Conservation (phyloP, 23 tunicate genomes). For the Styela plicata region DNA sequence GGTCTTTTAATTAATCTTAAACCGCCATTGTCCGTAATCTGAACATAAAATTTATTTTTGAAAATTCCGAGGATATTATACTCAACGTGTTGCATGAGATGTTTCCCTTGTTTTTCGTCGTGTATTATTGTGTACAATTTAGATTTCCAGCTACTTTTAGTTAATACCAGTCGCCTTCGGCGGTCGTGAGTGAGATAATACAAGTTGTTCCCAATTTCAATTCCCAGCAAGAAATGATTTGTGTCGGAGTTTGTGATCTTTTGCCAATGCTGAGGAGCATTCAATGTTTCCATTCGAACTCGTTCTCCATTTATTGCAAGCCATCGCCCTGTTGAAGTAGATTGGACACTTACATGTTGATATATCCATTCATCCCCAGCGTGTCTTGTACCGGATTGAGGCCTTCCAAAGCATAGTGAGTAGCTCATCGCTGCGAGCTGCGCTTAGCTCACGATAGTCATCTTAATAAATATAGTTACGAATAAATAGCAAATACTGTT, state of each 20-base stretch:
- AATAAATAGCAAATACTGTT: too few species aligned
- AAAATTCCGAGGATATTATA: neutral
- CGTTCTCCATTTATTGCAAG: neutral
- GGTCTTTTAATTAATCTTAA: neutral
- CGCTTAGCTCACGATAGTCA: too few species aligned
- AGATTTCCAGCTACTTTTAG: neutral
- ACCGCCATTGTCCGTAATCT: neutral
- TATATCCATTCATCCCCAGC: neutral
- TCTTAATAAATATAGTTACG: too few species aligned
- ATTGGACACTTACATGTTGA: neutral
- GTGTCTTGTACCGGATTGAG: neutral
- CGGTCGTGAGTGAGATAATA: neutral
- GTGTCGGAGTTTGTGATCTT: neutral
- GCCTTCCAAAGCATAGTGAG: neutral
- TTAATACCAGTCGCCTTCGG: neutral
- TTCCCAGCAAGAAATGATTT: neutral
- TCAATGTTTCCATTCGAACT: neutral
- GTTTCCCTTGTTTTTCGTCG: neutral
- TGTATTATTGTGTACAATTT: neutral
- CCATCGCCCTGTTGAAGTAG: neutral
- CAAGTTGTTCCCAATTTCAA: neutral
- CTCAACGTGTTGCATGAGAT: neutral
- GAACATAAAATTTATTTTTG: neutral
- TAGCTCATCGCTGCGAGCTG: too few species aligned
- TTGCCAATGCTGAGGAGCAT: neutral